Percentiles rank a stretch among this genome's conserved stretches.
Conservation (phyloP, 2,797 vertebrate species). For the Sitta carolinensis region DNA sequence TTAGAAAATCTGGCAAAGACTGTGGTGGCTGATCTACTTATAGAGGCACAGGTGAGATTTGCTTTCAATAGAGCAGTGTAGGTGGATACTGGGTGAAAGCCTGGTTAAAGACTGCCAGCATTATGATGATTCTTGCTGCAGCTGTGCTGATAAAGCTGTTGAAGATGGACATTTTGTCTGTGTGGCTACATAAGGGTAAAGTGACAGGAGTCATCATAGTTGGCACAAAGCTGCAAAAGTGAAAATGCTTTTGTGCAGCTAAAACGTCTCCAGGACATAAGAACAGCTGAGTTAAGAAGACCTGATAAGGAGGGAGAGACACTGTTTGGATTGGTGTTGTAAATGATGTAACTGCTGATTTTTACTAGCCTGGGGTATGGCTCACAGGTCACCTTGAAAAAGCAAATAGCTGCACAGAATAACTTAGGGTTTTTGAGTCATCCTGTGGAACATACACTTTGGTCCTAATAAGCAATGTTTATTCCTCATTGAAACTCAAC, state of each 20-base stretch:
- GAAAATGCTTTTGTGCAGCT: constrained; percentile 1
- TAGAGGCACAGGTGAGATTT: neutral
- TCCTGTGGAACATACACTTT: neutral
- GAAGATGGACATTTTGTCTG: neutral
- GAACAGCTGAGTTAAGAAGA: constrained; percentile 29
- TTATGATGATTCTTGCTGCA: neutral
- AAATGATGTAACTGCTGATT: constrained; percentile 28
- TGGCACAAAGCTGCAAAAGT: neutral
- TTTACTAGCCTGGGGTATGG: neutral
- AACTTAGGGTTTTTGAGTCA: constrained; percentile 12
- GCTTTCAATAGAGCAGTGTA: neutral
- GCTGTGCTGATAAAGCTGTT: neutral
- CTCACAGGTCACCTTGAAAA: constrained; percentile 31
- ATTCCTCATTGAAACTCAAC: neutral
- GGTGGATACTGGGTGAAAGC: neutral
- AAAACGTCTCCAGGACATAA: neutral
- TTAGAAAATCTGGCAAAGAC: neutral
- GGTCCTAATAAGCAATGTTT: neutral
- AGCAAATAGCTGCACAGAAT: neutral
- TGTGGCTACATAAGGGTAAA: neutral
- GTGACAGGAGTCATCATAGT: neutral
- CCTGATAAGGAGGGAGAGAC: neutral
- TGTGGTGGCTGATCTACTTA: neutral
- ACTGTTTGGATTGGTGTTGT: neutral
- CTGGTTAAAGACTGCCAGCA: neutral